These are phyloP conservation scores for Cephalopholis sonnerati DNA, from an alignment of 2,113 vertebrate species.

Conservation along the genomic window DNA sequence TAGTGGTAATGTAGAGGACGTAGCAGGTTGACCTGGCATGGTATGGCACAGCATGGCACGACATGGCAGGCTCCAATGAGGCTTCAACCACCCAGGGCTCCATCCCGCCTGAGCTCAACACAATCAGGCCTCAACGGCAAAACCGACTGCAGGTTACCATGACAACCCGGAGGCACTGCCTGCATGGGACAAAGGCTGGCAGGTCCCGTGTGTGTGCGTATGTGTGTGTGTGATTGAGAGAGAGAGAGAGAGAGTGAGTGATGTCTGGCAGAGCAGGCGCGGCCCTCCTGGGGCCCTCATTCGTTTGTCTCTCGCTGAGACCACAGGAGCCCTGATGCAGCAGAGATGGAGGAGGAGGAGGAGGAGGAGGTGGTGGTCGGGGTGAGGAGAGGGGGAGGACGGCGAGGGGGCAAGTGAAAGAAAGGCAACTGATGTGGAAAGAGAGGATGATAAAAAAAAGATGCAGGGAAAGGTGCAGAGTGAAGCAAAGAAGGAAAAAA, in stretches of 20 bases:
- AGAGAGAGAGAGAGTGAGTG: slow-evolving; percentile 66
- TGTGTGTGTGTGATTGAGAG: slow-evolving; percentile 52
- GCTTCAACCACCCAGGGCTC: slow-evolving; percentile 65
- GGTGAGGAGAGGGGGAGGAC: slow-evolving; percentile 26
- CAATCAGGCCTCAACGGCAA: slow-evolving; percentile 89
- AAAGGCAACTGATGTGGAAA: slow-evolving; percentile 72
- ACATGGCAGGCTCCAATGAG: slow-evolving; percentile 57
- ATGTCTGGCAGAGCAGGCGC: slow-evolving; percentile 74
- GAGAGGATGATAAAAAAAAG: slow-evolving; percentile 49
- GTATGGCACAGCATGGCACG: slow-evolving; percentile 47
- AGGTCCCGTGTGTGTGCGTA: slow-evolving; percentile 86
- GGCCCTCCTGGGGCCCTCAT: slow-evolving; percentile 82
- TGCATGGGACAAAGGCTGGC: slow-evolving; percentile 90
- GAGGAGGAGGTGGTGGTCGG: slow-evolving; percentile 21
- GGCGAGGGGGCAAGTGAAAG: slow-evolving; percentile 46
- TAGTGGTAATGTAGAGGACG: slow-evolving; percentile 41
- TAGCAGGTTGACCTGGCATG: slow-evolving; percentile 46
- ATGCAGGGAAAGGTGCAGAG: slow-evolving; percentile 36
- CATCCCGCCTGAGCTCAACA: slow-evolving; percentile 85
- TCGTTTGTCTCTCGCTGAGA: slow-evolving; percentile 80
- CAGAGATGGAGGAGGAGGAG: slow-evolving; percentile 65
- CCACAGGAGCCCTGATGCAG: slow-evolving; percentile 78
- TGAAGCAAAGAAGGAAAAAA: slow-evolving; percentile 36
- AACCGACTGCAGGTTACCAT: slow-evolving; percentile 90
- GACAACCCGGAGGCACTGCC: slow-evolving; percentile 91